These are phyloP conservation scores for Xestia c-nigrum DNA, from an alignment of 2,888 invertebrate species.

Conservation along the genomic window DNA sequence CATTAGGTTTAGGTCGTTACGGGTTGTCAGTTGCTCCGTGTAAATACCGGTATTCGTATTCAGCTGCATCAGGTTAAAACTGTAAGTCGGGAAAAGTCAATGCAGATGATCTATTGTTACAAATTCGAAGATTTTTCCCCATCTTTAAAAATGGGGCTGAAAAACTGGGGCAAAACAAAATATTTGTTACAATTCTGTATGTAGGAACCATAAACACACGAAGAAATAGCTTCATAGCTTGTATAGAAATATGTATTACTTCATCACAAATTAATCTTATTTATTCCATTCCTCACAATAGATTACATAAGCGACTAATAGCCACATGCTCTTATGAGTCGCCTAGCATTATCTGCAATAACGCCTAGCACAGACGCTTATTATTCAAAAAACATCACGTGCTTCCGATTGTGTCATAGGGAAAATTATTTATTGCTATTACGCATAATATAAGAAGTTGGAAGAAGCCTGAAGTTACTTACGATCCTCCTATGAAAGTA, in stretches of 20 bases:
- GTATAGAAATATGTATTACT: constrained; percentile 5
- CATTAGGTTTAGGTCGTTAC: background rate
- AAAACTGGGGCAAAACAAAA: too few species aligned
- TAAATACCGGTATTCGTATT: background rate
- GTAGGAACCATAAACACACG: background rate
- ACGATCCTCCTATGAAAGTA: constrained; percentile 22
- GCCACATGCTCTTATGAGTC: background rate
- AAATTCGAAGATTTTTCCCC: background rate
- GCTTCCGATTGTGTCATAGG: constrained; percentile 35
- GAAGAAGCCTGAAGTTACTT: background rate
- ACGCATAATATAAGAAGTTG: constrained; percentile 17
- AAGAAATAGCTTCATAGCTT: background rate
- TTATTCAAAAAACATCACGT: constrained; percentile 41
- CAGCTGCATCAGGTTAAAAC: background rate
- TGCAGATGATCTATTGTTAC: background rate
- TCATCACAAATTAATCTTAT: constrained; percentile 11
- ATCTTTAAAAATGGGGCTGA: background rate
- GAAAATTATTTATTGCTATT: constrained; percentile 52
- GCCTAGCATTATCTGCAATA: constrained; percentile 36
- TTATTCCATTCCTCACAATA: constrained; percentile 10
- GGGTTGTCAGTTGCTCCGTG: background rate
- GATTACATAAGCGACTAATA: constrained; percentile 22
- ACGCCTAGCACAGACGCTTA: constrained; percentile 28
- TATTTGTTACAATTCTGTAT: background rate
- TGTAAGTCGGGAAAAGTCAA: background rate